A percentile compares a stretch with the other conserved stretches of the same genome.
Evolutionary conservation across 1,140 invertebrate genomes (phyloP).

Genomic region (Onthophagus taurus): DNA sequence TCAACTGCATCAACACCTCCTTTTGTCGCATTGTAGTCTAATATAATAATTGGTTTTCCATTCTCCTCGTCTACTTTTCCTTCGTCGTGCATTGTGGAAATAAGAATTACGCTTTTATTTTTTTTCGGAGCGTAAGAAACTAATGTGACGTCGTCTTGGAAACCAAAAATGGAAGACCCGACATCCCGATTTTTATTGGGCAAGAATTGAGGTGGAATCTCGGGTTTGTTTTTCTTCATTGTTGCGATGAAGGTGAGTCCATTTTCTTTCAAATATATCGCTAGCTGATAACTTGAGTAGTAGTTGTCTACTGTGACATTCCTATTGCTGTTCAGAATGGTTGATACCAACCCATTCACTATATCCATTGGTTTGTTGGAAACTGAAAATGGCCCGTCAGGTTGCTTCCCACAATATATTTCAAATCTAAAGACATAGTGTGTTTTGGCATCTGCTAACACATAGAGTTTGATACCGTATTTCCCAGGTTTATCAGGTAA

Average conservation of each 20-base stretch:
- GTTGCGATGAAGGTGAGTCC: no score
- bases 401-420: constrained; percentile 33
- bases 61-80: constrained; percentile 20
- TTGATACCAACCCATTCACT: constrained; percentile 30
- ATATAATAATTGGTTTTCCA: constrained; percentile 33
- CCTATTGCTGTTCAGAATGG: constrained; percentile 29
- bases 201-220: constrained; percentile 31
- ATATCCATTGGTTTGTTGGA: constrained; percentile 27
- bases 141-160: constrained; percentile 17
- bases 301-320: constrained; percentile 38
- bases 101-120: constrained; percentile 22
- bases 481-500: constrained; percentile 13
- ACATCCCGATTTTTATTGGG: constrained; percentile 12
- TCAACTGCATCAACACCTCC: constrained; percentile 37
- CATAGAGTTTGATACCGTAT: constrained; percentile 12
- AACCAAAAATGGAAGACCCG: constrained; percentile 19
- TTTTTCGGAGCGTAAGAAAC: constrained; percentile 28
- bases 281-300: constrained; percentile 32
- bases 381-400: constrained; percentile 22
- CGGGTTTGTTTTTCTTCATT: no score
- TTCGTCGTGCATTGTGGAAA: constrained; percentile 26
- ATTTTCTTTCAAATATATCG: no score
- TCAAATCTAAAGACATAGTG: constrained; percentile 22
- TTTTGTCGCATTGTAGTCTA: constrained; percentile 30
- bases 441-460: constrained; percentile 11